A percentile compares a stretch with the other conserved stretches of the same genome.
These are phyloP conservation scores for Heliconius sara DNA, from an alignment of 2,888 invertebrate species.

Conservation along the genomic window DNA sequence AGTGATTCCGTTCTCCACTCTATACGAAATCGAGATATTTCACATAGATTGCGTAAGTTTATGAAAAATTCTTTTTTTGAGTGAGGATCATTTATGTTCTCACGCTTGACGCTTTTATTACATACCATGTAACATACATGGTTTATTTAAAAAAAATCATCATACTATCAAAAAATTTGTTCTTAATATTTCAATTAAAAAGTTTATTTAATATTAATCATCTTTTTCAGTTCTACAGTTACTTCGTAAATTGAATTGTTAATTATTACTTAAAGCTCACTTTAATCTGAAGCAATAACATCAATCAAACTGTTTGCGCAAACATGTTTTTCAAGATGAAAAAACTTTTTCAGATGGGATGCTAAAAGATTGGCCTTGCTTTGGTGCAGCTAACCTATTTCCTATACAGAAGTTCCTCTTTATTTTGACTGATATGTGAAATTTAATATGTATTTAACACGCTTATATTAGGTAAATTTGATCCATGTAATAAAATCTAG, in stretches of 20 bases:
- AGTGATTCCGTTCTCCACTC: too few relatives aligned
- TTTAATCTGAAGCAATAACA: conserved; percentile 56
- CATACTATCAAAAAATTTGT: too few relatives aligned
- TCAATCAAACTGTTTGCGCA: conserved; percentile 64
- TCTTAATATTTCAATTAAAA: too few relatives aligned
- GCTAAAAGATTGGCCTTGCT: conserved; percentile 60
- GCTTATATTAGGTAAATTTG: too few relatives aligned
- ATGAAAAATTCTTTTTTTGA: too few relatives aligned
- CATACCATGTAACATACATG: too few relatives aligned
- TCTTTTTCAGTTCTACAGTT: neutral
- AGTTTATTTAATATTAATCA: neutral
- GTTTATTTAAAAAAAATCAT: too few relatives aligned
- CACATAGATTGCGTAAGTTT: too few relatives aligned
- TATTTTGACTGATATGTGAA: neutral
- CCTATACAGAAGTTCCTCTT: neutral
- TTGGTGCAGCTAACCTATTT: conserved; percentile 28
- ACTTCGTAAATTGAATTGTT: neutral
- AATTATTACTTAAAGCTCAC: conserved; percentile 43
- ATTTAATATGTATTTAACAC: neutral
- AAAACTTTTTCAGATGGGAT: conserved; percentile 54
- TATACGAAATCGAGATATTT: too few relatives aligned
- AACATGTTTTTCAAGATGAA: conserved; percentile 67
- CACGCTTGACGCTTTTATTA: too few relatives aligned
- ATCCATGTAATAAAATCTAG: too few relatives aligned
- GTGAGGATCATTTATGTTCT: too few relatives aligned